phyloP scores from a whole-genome alignment of 2,797 vertebrate genomes.

The Periparus ater region DNA sequence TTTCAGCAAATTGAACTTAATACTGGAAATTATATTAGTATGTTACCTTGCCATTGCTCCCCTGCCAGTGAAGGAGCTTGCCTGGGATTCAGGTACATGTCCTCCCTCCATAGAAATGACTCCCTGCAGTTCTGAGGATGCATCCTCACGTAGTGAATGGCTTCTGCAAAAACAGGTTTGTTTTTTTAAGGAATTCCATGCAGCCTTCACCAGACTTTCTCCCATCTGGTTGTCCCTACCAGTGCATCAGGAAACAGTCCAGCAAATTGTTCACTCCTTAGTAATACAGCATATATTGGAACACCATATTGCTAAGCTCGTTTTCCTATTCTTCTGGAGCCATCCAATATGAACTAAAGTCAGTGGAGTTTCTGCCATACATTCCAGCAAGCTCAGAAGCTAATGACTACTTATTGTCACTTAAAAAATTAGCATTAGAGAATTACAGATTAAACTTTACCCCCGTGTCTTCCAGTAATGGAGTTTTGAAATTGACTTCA shows the following conservation, averaged over 20 bases:
- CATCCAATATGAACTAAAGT: neutral
- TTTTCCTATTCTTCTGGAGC: neutral
- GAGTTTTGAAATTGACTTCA: neutral
- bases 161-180: conserved; percentile 73
- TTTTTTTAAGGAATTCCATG: neutral
- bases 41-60: conserved; percentile 88
- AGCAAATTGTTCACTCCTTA: neutral
- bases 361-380: neutral
- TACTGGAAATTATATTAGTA: neutral
- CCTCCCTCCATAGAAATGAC: conserved; percentile 76
- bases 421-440: neutral
- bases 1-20: neutral
- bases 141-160: conserved; percentile 77
- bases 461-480: neutral
- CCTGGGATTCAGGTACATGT: conserved; percentile 70
- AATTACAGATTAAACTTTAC: neutral
- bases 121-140: conserved; percentile 70
- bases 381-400: neutral
- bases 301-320: neutral
- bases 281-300: neutral
- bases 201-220: neutral
- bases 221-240: neutral
- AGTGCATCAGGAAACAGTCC: neutral
- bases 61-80: conserved; percentile 73
- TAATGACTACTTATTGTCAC: neutral